Percentiles rank a stretch among this genome's conserved stretches.
These are phyloP conservation scores for Orcinus orca DNA, from an alignment of 2,113 vertebrate species.

Conservation along the genomic window DNA sequence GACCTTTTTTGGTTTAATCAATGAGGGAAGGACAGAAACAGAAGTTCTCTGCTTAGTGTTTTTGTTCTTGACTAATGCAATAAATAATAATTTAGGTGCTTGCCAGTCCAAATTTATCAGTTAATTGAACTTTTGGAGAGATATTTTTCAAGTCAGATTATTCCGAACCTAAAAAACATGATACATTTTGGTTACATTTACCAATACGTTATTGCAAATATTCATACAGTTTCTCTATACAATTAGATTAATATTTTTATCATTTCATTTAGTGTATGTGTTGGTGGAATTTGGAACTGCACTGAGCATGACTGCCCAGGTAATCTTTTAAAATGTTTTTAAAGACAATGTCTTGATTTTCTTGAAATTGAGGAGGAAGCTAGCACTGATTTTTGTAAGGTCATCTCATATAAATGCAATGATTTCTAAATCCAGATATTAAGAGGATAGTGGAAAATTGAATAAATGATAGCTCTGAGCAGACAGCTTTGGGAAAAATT, in stretches of 20 bases:
- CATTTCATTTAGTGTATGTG: conserved; percentile 88
- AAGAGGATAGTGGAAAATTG: background rate
- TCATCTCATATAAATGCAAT: background rate
- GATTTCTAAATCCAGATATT: background rate
- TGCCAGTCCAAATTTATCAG: background rate
- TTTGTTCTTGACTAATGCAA: background rate
- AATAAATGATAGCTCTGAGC: background rate
- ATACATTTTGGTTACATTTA: background rate
- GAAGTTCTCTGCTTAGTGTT: background rate
- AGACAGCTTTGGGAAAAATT: background rate
- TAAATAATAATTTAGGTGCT: background rate
- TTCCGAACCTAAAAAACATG: background rate
- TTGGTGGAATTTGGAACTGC: conserved; percentile 96
- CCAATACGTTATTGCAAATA: background rate
- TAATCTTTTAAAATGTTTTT: conserved; percentile 76
- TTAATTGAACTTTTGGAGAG: background rate
- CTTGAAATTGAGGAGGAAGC: background rate
- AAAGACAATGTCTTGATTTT: background rate
- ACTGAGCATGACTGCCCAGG: conserved; percentile 97
- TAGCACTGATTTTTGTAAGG: background rate
- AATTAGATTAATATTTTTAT: conserved; percentile 26
- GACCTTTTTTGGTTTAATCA: background rate
- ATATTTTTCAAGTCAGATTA: conserved; percentile 11
- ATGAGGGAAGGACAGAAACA: background rate
- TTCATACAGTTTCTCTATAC: conserved; percentile 8